Percentiles rank a stretch among this genome's conserved stretches.
These are phyloP conservation scores for Rafetus swinhoei DNA, from an alignment of 2,113 vertebrate genomes.

Conservation along the genomic window DNA sequence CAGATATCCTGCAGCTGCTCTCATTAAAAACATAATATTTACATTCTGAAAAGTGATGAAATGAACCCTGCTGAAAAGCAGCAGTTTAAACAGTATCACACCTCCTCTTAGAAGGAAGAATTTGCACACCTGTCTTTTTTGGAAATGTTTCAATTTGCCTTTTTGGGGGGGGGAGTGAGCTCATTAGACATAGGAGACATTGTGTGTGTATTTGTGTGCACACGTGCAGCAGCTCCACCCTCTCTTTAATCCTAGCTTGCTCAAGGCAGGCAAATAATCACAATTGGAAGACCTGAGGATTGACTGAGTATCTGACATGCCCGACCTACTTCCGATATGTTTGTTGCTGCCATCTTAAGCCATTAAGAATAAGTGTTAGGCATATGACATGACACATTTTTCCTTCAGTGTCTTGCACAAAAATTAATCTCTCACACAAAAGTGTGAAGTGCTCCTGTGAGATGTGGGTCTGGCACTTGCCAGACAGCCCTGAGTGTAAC, in stretches of 20 bases:
- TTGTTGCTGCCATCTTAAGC: constrained; percentile 22
- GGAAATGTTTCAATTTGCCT: constrained; percentile 69
- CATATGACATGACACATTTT: constrained; percentile 45
- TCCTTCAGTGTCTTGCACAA: constrained; percentile 36
- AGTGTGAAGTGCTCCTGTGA: neutral
- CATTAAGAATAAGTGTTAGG: constrained; percentile 1
- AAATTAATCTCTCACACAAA: neutral
- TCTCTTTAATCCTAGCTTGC: constrained; percentile 1
- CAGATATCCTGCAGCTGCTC: constrained; percentile 26
- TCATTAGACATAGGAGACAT: constrained; percentile 20
- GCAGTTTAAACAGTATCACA: constrained; percentile 46
- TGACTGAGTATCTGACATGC: constrained; percentile 29
- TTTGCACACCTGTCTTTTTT: constrained; percentile 75
- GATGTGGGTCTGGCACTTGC: neutral
- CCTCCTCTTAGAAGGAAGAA: constrained; percentile 24
- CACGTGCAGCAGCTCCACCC: constrained; percentile 14
- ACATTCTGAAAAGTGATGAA: constrained; percentile 19
- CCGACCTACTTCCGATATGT: constrained; percentile 14
- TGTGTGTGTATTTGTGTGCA: neutral
- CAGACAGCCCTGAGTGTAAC: neutral
- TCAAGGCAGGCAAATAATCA: constrained; percentile 26
- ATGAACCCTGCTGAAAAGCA: constrained; percentile 18
- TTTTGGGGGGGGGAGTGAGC: constrained; percentile 42
- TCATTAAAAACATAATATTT: constrained; percentile 43
- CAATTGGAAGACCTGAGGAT: constrained; percentile 41